A percentile compares a stretch with the other conserved stretches of the same genome.
Conservation (phyloP, 2,797 vertebrate genomes). For the Discoglossus pictus region DNA sequence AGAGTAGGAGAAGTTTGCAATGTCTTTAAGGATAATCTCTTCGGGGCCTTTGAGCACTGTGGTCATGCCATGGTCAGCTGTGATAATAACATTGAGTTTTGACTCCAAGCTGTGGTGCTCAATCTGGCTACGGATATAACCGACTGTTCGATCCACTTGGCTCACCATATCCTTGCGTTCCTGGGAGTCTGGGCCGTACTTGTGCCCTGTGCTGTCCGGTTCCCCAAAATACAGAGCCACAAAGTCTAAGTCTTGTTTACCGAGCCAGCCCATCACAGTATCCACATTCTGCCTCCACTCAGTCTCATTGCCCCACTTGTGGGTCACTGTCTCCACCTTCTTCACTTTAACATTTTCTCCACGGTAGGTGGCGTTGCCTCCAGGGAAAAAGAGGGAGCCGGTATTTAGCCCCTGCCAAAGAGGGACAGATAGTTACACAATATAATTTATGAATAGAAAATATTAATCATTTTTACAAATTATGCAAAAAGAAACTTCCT, state of each 20-base stretch:
- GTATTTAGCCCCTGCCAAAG: conserved; percentile 81
- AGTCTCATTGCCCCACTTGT: conserved; percentile 79
- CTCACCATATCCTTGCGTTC: conserved; percentile 74
- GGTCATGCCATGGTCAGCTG: conserved; percentile 88
- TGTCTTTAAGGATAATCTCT: conserved; percentile 68
- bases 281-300: conserved; percentile 78
- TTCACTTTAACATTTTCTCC: conserved; percentile 65
- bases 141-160: conserved; percentile 85
- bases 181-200: conserved; percentile 77
- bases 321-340: conserved; percentile 70
- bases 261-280: conserved; percentile 83
- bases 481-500: neutral
- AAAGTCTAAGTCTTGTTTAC: conserved; percentile 73
- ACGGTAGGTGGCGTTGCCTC: conserved; percentile 80
- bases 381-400: conserved; percentile 89
- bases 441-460: no score
- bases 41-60: conserved; percentile 64
- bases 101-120: conserved; percentile 54
- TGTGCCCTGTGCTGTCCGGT: conserved; percentile 83
- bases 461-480: neutral
- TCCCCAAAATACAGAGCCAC: conserved; percentile 89
- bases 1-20: conserved; percentile 76
- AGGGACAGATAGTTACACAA: no score
- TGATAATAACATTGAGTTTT: conserved; percentile 85
- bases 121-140: conserved; percentile 75